Percentiles rank a stretch among this genome's conserved stretches.
These are phyloP conservation scores for Acipenser transmontanus DNA, from an alignment of 2,797 vertebrate genomes.

Conservation along the genomic window DNA sequence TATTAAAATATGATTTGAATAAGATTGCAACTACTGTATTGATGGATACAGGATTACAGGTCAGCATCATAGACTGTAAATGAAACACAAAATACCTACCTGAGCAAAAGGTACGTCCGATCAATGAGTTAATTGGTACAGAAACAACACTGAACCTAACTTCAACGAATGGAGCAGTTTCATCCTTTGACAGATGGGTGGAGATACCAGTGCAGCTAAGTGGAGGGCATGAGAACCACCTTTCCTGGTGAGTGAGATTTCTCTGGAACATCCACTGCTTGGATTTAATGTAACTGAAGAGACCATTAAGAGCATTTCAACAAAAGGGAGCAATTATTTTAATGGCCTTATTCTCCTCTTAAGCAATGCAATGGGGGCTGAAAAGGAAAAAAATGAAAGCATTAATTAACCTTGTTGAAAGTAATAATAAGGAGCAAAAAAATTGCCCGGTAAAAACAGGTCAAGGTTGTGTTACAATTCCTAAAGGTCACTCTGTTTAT, in stretches of 20 bases:
- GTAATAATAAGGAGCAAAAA: too few species aligned
- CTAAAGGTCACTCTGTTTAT: not conserved
- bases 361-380: too few species aligned
- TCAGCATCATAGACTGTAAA: not conserved
- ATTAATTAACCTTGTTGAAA: too few species aligned
- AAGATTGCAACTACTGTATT: not conserved
- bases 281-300: too few species aligned
- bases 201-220: not conserved
- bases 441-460: not conserved
- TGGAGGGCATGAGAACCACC: too few species aligned
- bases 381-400: too few species aligned
- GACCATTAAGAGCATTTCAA: too few species aligned
- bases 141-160: not conserved
- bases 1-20: not conserved
- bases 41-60: not conserved
- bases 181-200: constrained; percentile 16
- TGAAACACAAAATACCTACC: constrained; percentile 18
- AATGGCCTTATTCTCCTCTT: too few species aligned
- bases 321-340: too few species aligned
- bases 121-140: constrained; percentile 1
- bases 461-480: not conserved
- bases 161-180: constrained; percentile 15
- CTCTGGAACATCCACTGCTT: too few species aligned
- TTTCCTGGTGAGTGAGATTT: too few species aligned
- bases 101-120: not conserved